phyloP scores from a whole-genome alignment of 2,113 vertebrate species.

The Patagioenas fasciata region DNA sequence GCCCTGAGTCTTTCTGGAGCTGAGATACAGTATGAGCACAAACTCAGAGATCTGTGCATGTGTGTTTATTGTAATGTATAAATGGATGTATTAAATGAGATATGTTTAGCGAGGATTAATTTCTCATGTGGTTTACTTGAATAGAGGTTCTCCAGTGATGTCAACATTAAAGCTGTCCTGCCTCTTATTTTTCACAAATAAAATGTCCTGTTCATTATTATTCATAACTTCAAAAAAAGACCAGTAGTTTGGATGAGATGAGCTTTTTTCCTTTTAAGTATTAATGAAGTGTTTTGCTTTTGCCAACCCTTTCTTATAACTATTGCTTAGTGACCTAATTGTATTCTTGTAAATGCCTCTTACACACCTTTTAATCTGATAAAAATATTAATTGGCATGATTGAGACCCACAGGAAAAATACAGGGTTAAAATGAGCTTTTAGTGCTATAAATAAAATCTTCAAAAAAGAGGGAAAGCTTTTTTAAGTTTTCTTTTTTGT shows the following conservation, averaged over 20 bases:
- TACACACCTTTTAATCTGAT: background rate
- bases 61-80: background rate
- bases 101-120: background rate
- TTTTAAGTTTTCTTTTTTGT: background rate
- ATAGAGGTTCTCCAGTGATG: background rate
- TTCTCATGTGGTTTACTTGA: background rate
- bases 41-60: background rate
- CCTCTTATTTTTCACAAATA: background rate
- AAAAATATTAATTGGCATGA: background rate
- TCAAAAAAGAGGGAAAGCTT: background rate
- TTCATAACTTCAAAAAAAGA: background rate
- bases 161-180: background rate
- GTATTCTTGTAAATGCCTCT: background rate
- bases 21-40: background rate
- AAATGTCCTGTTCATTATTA: background rate
- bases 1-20: background rate
- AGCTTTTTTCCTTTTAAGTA: background rate
- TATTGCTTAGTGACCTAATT: background rate
- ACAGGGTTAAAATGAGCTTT: background rate
- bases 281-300: background rate
- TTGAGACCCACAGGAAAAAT: background rate
- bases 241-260: background rate
- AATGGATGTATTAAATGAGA: background rate
- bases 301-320: background rate
- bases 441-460: background rate